Evolutionary conservation across 2,888 invertebrate genomes (phyloP).

Genomic region (Formica aserva): DNA sequence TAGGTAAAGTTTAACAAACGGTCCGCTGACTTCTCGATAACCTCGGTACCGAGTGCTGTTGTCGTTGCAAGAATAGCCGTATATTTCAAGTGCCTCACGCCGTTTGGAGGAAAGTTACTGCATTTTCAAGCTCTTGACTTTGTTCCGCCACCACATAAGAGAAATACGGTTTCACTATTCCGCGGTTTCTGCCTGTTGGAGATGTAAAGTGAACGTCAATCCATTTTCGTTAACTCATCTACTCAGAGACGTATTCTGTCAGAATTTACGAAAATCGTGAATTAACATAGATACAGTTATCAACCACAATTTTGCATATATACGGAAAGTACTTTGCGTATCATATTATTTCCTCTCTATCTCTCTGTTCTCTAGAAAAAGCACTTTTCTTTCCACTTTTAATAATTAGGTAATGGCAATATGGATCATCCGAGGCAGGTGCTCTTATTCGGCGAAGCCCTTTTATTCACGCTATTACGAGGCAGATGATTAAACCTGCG

Average conservation of each 20-base stretch:
- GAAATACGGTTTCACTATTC: background rate
- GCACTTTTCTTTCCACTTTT: background rate
- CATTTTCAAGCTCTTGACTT: conserved; percentile 71
- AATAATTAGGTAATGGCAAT: background rate
- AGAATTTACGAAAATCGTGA: background rate
- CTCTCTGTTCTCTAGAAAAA: background rate
- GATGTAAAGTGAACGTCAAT: conserved; percentile 13
- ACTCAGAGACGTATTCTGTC: background rate
- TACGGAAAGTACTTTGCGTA: background rate
- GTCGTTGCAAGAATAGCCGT: conserved; percentile 16
- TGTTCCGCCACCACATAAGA: conserved; percentile 59
- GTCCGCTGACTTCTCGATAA: conserved; percentile 47
- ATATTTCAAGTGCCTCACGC: background rate
- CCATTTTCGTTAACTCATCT: background rate
- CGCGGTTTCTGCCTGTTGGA: background rate
- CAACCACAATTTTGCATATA: background rate
- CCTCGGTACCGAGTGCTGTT: conserved; percentile 14
- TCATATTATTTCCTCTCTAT: background rate
- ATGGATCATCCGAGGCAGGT: background rate
- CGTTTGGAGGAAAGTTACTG: conserved; percentile 60
- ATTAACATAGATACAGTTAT: background rate
- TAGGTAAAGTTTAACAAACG: conserved; percentile 47
- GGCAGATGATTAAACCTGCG: conserved; percentile 9
- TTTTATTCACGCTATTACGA: background rate
- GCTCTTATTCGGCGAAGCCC: background rate